Conservation (phyloP, 2,888 invertebrate species). For the Morinoia aosen region DNA sequence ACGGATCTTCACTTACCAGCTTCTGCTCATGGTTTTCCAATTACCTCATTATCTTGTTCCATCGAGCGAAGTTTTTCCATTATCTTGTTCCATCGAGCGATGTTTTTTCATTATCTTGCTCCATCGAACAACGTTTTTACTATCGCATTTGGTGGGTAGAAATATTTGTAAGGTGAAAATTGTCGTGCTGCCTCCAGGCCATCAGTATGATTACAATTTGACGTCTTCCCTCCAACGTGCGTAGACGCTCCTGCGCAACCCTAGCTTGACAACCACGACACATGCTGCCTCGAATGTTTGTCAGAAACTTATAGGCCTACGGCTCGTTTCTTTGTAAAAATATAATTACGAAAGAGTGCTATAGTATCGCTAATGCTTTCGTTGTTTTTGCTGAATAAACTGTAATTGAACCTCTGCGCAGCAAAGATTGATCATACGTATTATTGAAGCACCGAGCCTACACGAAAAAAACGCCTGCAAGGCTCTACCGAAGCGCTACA, state of each 20-base stretch:
- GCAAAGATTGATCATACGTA: neutral
- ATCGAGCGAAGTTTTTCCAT: too few relatives aligned
- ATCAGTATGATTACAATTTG: neutral
- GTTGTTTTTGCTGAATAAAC: neutral
- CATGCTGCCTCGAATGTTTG: neutral
- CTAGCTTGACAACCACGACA: neutral
- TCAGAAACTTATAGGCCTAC: neutral
- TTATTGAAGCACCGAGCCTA: neutral
- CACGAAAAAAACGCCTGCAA: neutral
- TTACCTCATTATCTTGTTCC: constrained; percentile 37
- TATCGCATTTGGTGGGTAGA: neutral
- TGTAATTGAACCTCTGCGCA: neutral
- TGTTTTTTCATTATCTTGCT: neutral
- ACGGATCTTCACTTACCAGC: neutral
- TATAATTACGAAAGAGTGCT: neutral
- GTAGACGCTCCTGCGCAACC: neutral
- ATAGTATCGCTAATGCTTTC: neutral
- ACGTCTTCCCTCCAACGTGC: neutral
- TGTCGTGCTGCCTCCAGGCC: constrained; percentile 18
- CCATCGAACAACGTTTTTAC: neutral
- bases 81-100: neutral
- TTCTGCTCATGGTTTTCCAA: neutral
- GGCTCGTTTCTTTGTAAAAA: neutral
- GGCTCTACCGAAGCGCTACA: neutral
- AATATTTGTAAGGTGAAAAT: constrained; percentile 13